A percentile compares a stretch with the other conserved stretches of the same genome.
phyloP scores from a whole-genome alignment of 2,797 vertebrate species.

The Muscicapa striata region DNA sequence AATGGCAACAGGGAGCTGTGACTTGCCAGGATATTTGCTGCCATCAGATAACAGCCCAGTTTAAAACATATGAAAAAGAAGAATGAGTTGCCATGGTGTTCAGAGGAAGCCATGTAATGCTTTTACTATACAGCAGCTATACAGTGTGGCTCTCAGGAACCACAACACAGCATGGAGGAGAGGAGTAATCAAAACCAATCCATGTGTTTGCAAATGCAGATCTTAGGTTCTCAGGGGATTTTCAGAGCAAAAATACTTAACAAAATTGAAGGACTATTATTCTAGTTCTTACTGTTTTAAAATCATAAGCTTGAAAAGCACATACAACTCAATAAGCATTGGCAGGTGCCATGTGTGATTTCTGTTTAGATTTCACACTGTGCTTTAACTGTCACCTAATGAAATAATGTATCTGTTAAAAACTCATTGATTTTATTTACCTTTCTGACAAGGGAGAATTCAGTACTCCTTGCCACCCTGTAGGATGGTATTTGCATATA shows the following conservation, averaged over 20 bases:
- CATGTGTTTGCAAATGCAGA: not conserved
- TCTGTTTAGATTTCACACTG: slow-evolving; percentile 51
- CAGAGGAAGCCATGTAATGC: not conserved
- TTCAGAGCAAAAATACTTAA: not conserved
- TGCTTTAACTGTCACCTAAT: slow-evolving; percentile 40
- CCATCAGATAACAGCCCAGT: not conserved
- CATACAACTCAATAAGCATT: not conserved
- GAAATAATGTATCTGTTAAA: slow-evolving; percentile 44
- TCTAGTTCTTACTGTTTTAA: not conserved
- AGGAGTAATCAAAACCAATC: not conserved
- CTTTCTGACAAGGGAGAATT: slow-evolving; percentile 22
- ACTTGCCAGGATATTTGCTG: not conserved
- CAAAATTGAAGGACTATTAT: not conserved
- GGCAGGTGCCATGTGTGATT: slow-evolving; percentile 25
- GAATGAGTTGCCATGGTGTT: not conserved
- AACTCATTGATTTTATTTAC: slow-evolving; percentile 41
- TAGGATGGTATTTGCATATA: slow-evolving; percentile 8
- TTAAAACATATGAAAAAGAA: not conserved
- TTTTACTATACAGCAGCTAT: not conserved
- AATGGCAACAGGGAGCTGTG: not conserved
- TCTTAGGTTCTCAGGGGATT: not conserved
- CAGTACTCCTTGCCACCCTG: not conserved
- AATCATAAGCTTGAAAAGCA: not conserved
- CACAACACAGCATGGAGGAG: not conserved
- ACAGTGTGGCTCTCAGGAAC: not conserved